Percentiles rank a stretch among this genome's conserved stretches.
phyloP scores from a whole-genome alignment of 1,140 invertebrate genomes.

The Odontomachus brunneus region DNA sequence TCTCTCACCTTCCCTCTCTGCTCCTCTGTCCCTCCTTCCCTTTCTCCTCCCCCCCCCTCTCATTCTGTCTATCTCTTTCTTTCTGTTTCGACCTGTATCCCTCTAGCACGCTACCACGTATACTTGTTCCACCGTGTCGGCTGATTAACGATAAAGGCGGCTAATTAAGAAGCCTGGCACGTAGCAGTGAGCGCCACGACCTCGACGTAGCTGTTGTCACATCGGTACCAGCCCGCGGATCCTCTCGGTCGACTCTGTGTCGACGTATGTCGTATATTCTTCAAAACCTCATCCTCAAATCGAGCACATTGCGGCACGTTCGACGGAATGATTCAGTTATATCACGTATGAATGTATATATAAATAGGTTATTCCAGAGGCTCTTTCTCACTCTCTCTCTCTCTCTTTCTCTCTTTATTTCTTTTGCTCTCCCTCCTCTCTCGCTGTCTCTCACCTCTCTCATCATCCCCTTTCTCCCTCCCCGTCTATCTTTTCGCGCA shows the following conservation, averaged over 20 bases:
- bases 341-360: slow-evolving; percentile 36
- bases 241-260: not conserved
- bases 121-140: slow-evolving; percentile 35
- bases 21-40: not conserved
- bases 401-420: not conserved
- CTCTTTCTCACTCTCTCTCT: not conserved
- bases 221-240: not conserved
- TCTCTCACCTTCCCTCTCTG: not conserved
- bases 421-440: not conserved
- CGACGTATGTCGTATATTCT: not conserved
- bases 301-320: not conserved
- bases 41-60: too few species aligned
- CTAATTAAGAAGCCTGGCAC: slow-evolving; percentile 33
- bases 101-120: not conserved
- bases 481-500: not conserved
- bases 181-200: not conserved
- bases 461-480: not conserved
- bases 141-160: slow-evolving; percentile 33
- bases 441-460: not conserved
- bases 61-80: too few species aligned
- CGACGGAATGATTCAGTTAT: slow-evolving; percentile 13
- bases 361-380: slow-evolving; percentile 24
- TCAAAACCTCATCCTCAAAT: too few species aligned
- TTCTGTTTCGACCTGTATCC: too few species aligned
- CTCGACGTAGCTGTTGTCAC: not conserved